phyloP scores from a whole-genome alignment of 2,113 vertebrate species.

The Dolichallabes microphthalmus region DNA sequence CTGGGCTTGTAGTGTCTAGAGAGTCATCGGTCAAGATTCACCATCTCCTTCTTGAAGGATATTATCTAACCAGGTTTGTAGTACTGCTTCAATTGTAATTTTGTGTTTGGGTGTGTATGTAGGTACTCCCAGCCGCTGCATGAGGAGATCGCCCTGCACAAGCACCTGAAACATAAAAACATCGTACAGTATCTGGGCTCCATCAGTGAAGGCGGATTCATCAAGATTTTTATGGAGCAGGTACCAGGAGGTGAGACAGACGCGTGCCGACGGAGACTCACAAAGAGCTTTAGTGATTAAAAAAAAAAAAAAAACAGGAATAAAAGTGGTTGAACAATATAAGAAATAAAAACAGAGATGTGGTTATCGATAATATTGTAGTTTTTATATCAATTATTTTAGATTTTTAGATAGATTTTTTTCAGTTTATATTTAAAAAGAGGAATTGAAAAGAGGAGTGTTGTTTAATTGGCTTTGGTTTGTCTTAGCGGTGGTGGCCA shows the following conservation, averaged over 20 bases:
- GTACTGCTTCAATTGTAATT: neutral
- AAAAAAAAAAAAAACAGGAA: neutral
- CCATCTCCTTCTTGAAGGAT: neutral
- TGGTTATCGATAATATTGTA: neutral
- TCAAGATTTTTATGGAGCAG: constrained; percentile 99
- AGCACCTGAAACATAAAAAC: constrained; percentile 97
- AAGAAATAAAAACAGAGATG: neutral
- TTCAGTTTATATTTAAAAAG: neutral
- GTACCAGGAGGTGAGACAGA: constrained; percentile 89
- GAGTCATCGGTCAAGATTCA: neutral
- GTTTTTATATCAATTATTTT: neutral
- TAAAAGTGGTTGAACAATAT: neutral
- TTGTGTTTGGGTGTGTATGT: neutral
- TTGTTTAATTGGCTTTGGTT: neutral
- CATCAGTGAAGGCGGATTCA: constrained; percentile 94
- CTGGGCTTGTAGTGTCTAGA: neutral
- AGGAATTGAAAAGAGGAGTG: neutral
- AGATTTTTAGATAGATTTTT: neutral
- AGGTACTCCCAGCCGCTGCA: constrained; percentile 97
- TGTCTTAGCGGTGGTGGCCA: no score
- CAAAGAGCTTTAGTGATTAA: neutral
- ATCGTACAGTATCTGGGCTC: constrained; percentile 98
- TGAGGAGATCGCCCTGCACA: constrained; percentile 97
- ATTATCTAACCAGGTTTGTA: neutral
- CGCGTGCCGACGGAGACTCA: neutral